Base-by-base conservation (phyloP, 2,888 invertebrate genomes). In the Lucinisca nassula region DNA sequence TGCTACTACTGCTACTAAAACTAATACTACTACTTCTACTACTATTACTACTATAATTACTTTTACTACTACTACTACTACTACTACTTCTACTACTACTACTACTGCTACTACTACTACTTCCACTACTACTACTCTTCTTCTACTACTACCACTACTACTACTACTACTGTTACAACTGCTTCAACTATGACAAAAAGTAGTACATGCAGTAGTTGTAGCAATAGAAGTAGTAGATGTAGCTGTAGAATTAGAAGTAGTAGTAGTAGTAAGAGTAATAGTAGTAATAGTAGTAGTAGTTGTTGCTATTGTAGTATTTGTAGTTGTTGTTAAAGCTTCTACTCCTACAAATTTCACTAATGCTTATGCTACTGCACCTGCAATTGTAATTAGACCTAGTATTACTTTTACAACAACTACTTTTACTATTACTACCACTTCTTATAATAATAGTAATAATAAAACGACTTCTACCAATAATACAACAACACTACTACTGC, bases 1-100 rank as follows among this genome's bases (percentile, higher is more conserved):
- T 74, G 24, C 74, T 27, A 74, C 74, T n/a, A n/a, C n/a, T n/a
- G n/a, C n/a, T n/a, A n/a, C n/a, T n/a, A n/a, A 27, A 14, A 45
- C 14, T 45, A 14, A 3, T 10, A 51, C 21, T 51, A 51, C 51
- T 17, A 51, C 51, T 51, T 4, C 74, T 74, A 74, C 74, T 74
- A 77, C 58, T 74, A 74, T 27, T 83, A 72, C 73, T 78, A 72
- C 38, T 72, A 73, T 61, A 78, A 78, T 72, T 83, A 83, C 74
- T 72, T 35, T 73, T 78, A 72, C 83, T 83, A 73, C 83, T 78
- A 73, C 83, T 83, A 73, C 83, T 83, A 78, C 83, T 51, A 73
- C 72, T 83, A 79, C 79, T 83, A 78, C 78, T 55, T 72, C 73
- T 73, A 79, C 83, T 83, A 79, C 73, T 73, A 79, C 73, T 73